phyloP scores from a whole-genome alignment of 2,797 vertebrate genomes.

The Muscicapa striata region DNA sequence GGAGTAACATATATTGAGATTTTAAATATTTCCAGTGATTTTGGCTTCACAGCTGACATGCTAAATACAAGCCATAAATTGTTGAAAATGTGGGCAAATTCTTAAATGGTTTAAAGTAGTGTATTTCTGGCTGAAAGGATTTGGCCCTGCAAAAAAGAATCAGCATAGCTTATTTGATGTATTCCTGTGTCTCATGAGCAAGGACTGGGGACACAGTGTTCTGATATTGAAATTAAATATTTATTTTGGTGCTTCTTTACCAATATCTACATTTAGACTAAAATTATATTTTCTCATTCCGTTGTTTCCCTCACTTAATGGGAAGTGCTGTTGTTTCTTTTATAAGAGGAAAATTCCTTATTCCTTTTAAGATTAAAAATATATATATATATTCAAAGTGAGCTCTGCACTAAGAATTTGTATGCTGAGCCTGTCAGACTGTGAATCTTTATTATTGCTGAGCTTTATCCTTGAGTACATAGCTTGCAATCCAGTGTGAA shows the following conservation, averaged over 20 bases:
- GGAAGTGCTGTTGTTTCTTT: neutral
- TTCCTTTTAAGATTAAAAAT: neutral
- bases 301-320: neutral
- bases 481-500: constrained; percentile 66
- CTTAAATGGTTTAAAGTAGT: neutral
- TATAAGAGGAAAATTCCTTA: neutral
- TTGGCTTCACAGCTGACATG: neutral
- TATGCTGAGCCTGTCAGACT: constrained; percentile 55
- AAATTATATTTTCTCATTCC: neutral
- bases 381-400: neutral
- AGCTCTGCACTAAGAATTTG: constrained; percentile 47
- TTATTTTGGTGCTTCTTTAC: neutral
- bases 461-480: constrained; percentile 71
- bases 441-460: constrained; percentile 62
- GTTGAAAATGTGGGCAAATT: neutral
- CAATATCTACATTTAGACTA: neutral
- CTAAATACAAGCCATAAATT: neutral
- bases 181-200: neutral
- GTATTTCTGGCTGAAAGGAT: neutral
- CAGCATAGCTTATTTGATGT: neutral
- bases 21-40: neutral
- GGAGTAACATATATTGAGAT: accelerated
- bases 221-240: neutral
- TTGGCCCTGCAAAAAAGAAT: neutral
- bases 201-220: neutral